Percentiles rank a stretch among this genome's conserved stretches.
phyloP scores from a whole-genome alignment of 2,113 vertebrate species.

The Dipodomys stephensi region DNA sequence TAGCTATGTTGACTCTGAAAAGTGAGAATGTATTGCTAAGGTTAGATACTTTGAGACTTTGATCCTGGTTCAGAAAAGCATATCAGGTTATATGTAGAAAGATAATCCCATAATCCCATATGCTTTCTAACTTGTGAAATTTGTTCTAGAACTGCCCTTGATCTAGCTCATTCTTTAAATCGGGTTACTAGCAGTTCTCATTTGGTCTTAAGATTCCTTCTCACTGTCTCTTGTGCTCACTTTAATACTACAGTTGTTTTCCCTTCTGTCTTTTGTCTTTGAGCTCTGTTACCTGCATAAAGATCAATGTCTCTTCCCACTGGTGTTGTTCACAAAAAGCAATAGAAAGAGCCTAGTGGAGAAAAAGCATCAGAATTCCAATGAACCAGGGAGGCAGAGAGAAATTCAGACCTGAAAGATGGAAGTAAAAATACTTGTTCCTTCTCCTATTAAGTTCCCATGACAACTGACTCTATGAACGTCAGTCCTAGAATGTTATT shows the following conservation, averaged over 20 bases:
- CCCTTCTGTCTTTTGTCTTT: background rate
- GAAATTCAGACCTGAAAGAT: background rate
- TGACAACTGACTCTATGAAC: background rate
- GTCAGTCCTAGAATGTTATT: background rate
- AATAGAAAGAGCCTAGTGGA: background rate
- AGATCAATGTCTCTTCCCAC: background rate
- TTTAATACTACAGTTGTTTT: background rate
- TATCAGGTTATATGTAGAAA: background rate
- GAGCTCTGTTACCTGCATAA: background rate
- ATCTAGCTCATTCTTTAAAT: background rate
- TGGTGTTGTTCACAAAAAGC: background rate
- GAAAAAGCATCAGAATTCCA: background rate
- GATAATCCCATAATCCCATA: rapidly evolving
- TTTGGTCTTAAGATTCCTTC: background rate
- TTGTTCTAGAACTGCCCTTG: background rate
- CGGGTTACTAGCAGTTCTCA: background rate
- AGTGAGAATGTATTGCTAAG: background rate
- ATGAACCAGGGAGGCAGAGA: background rate
- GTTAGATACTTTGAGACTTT: background rate
- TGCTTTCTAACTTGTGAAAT: background rate
- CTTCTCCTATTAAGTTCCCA: background rate
- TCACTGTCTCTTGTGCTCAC: background rate
- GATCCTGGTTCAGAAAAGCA: background rate
- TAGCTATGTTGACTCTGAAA: background rate
- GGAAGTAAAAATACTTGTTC: background rate